Base-by-base conservation (phyloP, 2,888 invertebrate genomes). In the Schrankia costaestrigalis region DNA sequence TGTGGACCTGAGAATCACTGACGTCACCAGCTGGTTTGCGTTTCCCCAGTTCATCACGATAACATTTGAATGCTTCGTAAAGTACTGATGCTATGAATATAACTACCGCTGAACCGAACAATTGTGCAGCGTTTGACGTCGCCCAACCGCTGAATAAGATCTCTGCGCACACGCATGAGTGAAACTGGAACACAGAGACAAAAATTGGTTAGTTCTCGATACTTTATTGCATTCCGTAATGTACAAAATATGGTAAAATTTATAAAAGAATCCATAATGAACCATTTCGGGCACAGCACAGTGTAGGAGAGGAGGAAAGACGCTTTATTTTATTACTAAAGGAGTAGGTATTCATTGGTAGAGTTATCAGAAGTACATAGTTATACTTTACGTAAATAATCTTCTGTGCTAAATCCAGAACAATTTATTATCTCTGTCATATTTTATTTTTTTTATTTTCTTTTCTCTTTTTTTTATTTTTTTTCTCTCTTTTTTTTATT, bases 31-130 rank as follows among this genome's bases (percentile, higher is more conserved):
- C n/a, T n/a, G n/a, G n/a, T n/a, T n/a, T n/a, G n/a, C n/a, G n/a
- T n/a, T n/a, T n/a, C n/a, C n/a, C 75, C 15, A 87, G 62, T 10
- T 77, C 78, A 53, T 90, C 90, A 0, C 91, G 76, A 61, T 84
- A 93, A 82, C 95, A 97, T 86, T 98, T 99, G 4, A 99, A 90
- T 0, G 95, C 96, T 85, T 99, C 99, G 74, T 98, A 99, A 9
- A 97, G 86, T 17, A 96, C 92, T 0, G 96, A 95, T 71, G 97
- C 91, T 23, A 96, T 89, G 77, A 98, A 95, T 55, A 99, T 93
- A 25, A 94, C 95, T 35, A 97, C 85, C 71, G 96, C 94, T 0
- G 98, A 97, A 1, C 95, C 94, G 21, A 97, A 89, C 59, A 99
- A 90, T 51, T 95, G 93, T 38, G 93, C 90, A 10, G 91, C 85